phyloP scores from a whole-genome alignment of 2,888 invertebrate species.

The Heliconius aoede region DNA sequence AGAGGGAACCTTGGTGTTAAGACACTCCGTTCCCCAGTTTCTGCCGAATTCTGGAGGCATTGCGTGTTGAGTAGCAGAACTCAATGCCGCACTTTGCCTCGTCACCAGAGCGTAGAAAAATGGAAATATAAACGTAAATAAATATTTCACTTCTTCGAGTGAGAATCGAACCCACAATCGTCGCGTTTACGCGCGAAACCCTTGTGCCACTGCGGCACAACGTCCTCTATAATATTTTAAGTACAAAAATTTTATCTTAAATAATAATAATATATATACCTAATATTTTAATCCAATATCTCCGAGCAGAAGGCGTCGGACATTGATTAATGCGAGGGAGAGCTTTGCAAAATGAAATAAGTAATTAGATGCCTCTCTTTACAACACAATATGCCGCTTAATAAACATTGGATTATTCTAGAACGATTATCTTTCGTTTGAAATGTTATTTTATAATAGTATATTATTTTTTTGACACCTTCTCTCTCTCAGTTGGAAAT shows the following conservation, averaged over 20 bases:
- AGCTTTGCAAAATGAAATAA: conserved; percentile 21
- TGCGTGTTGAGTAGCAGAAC: too few relatives aligned
- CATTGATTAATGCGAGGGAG: conserved; percentile 29
- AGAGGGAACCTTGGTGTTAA: too few relatives aligned
- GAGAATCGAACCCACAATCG: too few relatives aligned
- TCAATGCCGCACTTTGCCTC: too few relatives aligned
- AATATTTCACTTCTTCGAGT: too few relatives aligned
- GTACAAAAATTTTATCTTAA: not conserved
- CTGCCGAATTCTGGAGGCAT: too few relatives aligned
- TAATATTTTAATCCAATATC: conserved; percentile 25
- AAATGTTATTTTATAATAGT: not conserved
- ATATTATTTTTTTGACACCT: not conserved
- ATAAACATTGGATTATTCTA: not conserved
- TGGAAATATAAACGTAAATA: too few relatives aligned
- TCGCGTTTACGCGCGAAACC: too few relatives aligned
- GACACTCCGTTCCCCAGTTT: too few relatives aligned
- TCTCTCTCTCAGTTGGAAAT: not conserved
- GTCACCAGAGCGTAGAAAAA: too few relatives aligned
- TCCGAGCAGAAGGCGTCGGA: conserved; percentile 19
- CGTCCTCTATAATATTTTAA: not conserved
- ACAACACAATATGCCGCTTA: not conserved
- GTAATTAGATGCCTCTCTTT: conserved; percentile 23
- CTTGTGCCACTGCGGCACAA: not conserved
- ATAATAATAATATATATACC: not conserved
- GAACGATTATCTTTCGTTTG: conserved; percentile 8